Evolutionary conservation across 1,140 invertebrate genomes (phyloP).

Genomic region (Zelostemma sp.): DNA sequence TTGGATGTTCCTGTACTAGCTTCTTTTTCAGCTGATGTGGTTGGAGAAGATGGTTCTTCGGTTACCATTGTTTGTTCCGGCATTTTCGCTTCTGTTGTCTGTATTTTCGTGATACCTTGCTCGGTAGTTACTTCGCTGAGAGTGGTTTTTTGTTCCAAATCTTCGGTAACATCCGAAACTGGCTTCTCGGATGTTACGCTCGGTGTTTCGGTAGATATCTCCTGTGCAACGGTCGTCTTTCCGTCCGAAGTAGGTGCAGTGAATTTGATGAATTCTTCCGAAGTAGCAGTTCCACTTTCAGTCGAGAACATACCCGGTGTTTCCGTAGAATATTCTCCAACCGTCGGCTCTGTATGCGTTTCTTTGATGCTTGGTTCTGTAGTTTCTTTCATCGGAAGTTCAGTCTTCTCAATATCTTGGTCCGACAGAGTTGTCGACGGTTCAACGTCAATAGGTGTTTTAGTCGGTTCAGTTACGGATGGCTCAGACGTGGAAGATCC

Average conservation of each 20-base stretch:
- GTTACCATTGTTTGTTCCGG: conserved; percentile 40
- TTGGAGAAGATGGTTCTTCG: conserved; percentile 48
- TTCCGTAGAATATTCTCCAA: conserved; percentile 12
- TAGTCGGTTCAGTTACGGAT: conserved; percentile 15
- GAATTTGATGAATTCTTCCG: conserved; percentile 19
- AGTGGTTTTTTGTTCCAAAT: conserved; percentile 7
- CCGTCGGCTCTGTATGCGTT: conserved; percentile 10
- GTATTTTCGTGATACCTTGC: conserved; percentile 10
- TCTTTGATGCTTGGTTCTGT: not conserved
- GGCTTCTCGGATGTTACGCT: conserved; percentile 17
- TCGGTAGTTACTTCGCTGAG: conserved; percentile 11
- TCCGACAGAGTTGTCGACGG: conserved; percentile 2
- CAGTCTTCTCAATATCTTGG: conserved; percentile 18
- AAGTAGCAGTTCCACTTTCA: not conserved
- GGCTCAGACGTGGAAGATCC: conserved; percentile 28
- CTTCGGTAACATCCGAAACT: conserved; percentile 12
- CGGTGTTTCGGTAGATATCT: conserved; percentile 5
- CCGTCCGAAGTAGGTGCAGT: not conserved
- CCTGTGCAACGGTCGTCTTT: not conserved
- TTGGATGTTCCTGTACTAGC: not conserved
- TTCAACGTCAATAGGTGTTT: conserved; percentile 27
- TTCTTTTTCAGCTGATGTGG: conserved; percentile 42
- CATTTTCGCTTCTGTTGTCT: conserved; percentile 24
- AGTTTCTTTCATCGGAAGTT: conserved; percentile 16
- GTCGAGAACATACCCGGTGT: not conserved